A percentile compares a stretch with the other conserved stretches of the same genome.
These are phyloP conservation scores for Cephus pulcher DNA, from an alignment of 2,888 invertebrate species.

Conservation along the genomic window DNA sequence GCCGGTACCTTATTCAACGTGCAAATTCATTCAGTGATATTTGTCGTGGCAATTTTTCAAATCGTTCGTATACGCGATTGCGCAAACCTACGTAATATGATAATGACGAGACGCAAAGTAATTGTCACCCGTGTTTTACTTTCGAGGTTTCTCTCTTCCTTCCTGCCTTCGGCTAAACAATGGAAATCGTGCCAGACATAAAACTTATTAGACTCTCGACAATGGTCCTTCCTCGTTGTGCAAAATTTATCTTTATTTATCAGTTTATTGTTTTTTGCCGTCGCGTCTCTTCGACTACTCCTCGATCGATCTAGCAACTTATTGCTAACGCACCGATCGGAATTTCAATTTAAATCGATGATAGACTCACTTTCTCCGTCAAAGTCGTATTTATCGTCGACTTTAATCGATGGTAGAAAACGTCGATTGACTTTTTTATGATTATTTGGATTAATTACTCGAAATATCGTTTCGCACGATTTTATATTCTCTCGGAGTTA, in stretches of 20 bases:
- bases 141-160: background rate
- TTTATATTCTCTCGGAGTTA: background rate
- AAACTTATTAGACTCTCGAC: background rate
- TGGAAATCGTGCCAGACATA: background rate
- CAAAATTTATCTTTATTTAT: background rate
- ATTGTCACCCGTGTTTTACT: conserved; percentile 7
- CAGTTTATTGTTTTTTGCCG: background rate
- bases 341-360: background rate
- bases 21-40: background rate
- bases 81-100: background rate
- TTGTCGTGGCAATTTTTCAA: background rate
- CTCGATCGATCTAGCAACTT: background rate
- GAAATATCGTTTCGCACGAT: background rate
- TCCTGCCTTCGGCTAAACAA: background rate
- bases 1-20: background rate
- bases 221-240: background rate
- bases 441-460: background rate
- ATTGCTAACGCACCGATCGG: background rate
- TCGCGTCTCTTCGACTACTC: background rate
- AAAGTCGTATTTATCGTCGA: background rate
- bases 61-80: background rate
- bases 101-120: background rate
- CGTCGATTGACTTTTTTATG: background rate
- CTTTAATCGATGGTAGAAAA: background rate
- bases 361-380: background rate